phyloP scores from a whole-genome alignment of 2,797 vertebrate species.

The Danio kyathit region DNA sequence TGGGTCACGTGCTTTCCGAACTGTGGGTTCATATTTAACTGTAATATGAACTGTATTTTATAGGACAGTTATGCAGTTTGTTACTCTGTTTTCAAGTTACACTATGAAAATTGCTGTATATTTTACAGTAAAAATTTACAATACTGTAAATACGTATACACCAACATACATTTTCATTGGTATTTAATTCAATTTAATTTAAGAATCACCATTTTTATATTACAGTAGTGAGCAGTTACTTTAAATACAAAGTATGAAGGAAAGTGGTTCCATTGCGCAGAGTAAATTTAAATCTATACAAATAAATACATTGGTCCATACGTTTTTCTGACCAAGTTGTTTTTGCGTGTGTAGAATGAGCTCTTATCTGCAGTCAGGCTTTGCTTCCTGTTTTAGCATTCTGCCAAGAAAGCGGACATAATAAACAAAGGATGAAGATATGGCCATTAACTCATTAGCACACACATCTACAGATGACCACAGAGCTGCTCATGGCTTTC shows the following conservation, averaged over 20 bases:
- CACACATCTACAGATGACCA: slow-evolving; percentile 22
- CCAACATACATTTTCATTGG: too few relatives aligned
- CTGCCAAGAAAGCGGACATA: not conserved
- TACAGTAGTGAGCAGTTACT: not conserved
- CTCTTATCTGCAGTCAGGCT: not conserved
- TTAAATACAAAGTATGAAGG: not conserved
- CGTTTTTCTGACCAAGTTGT: not conserved
- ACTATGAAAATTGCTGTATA: too few relatives aligned
- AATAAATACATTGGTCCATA: not conserved
- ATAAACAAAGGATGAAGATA: not conserved
- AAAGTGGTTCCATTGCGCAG: not conserved
- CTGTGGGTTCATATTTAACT: too few relatives aligned
- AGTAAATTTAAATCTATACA: not conserved
- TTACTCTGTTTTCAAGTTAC: too few relatives aligned
- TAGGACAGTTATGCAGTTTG: too few relatives aligned
- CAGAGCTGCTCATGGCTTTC: slow-evolving; percentile 6
- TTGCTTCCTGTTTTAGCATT: slow-evolving; percentile 17
- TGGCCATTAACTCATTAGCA: slow-evolving; percentile 22
- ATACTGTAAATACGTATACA: too few relatives aligned
- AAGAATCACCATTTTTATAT: not conserved
- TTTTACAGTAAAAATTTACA: too few relatives aligned
- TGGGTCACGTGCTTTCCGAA: too few relatives aligned
- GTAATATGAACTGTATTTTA: too few relatives aligned
- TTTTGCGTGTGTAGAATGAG: not conserved
- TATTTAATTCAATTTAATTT: too few relatives aligned